Percentiles rank a stretch among this genome's conserved stretches.
Conservation (phyloP, 2,888 invertebrate species). For the Nematopogon swammerdamellus region DNA sequence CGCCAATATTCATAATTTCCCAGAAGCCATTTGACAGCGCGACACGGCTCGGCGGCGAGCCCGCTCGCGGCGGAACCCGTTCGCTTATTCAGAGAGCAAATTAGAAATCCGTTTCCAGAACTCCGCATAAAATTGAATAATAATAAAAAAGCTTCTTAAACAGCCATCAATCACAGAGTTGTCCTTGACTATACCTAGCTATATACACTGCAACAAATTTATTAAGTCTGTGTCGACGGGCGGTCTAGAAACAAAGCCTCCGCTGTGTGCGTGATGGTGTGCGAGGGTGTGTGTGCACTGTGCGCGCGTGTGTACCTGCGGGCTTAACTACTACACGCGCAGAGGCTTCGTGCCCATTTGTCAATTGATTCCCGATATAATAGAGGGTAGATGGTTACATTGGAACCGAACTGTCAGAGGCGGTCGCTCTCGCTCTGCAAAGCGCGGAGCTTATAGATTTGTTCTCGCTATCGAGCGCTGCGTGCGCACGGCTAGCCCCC, state of each 20-base stretch:
- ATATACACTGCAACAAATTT: neutral
- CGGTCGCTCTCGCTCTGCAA: constrained; percentile 23
- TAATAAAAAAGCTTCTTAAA: neutral
- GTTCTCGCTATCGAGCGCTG: constrained; percentile 25
- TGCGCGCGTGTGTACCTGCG: constrained; percentile 13
- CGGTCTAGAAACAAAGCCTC: constrained; percentile 3
- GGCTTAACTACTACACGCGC: constrained; percentile 14
- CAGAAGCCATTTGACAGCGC: neutral
- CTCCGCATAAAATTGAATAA: neutral
- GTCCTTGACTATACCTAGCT: neutral
- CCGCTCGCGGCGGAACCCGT: neutral
- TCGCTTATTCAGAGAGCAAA: neutral
- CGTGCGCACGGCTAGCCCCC: constrained; percentile 15
- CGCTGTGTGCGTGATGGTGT: constrained; percentile 13
- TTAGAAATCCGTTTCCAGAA: neutral
- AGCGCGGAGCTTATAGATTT: constrained; percentile 22
- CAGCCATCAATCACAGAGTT: neutral
- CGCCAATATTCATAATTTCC: neutral
- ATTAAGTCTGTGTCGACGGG: neutral
- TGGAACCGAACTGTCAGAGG: constrained; percentile 42
- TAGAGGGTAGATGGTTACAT: constrained; percentile 49
- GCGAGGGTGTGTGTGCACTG: constrained; percentile 10
- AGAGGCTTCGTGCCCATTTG: constrained; percentile 31
- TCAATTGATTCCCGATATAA: constrained; percentile 55
- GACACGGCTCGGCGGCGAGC: neutral